These are phyloP conservation scores for Nudaria mundana DNA, from an alignment of 2,888 invertebrate genomes.

Conservation along the genomic window DNA sequence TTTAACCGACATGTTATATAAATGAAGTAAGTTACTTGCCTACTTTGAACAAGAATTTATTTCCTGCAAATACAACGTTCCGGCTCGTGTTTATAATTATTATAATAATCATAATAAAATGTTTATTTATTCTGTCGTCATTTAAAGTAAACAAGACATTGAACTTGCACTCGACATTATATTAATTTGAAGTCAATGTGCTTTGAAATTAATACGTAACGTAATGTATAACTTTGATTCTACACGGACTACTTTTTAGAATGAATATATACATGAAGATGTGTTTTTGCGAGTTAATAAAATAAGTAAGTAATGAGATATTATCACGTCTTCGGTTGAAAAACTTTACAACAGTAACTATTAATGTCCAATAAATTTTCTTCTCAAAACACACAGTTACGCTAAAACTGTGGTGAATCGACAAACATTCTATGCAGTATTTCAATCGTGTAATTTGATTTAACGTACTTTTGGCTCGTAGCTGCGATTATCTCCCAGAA, in stretches of 20 bases:
- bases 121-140: constrained; percentile 11
- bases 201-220: too few relatives aligned
- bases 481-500: constrained; percentile 1
- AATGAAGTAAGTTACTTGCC: constrained; percentile 16
- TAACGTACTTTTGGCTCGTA: constrained; percentile 10
- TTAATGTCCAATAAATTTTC: too few relatives aligned
- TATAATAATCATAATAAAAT: constrained; percentile 18
- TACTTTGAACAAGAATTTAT: constrained; percentile 27
- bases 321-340: too few relatives aligned
- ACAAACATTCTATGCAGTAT: constrained; percentile 12
- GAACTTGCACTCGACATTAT: constrained; percentile 4
- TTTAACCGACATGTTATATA: too few relatives aligned
- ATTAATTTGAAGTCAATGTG: constrained; percentile 1
- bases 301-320: too few relatives aligned
- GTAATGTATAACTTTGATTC: too few relatives aligned
- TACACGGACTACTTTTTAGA: too few relatives aligned
- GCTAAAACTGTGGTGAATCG: constrained; percentile 5
- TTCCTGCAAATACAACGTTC: constrained; percentile 28
- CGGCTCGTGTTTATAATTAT: constrained; percentile 28
- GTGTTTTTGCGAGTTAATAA: too few relatives aligned
- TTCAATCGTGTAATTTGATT: constrained; percentile 8
- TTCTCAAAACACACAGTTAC: too few relatives aligned
- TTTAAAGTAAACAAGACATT: constrained; percentile 6
- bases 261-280: too few relatives aligned
- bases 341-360: too few relatives aligned